These are phyloP conservation scores for Botrylloides violaceus DNA, from an alignment of 23 tunicate genomes.

Conservation along the genomic window DNA sequence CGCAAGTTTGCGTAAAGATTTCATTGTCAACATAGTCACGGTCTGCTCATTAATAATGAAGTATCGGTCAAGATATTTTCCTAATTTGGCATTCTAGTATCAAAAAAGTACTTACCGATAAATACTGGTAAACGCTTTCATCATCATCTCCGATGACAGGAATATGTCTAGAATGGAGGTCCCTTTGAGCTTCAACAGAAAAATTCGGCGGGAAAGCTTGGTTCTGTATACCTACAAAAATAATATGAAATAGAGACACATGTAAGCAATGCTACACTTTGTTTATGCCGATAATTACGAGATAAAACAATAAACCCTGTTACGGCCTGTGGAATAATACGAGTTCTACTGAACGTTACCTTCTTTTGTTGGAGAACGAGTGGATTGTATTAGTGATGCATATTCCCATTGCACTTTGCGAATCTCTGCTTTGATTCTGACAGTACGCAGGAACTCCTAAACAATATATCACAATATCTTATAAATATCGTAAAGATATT, in stretches of 20 bases:
- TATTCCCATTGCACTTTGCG: conserved; percentile 36
- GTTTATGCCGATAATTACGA: too few relatives aligned
- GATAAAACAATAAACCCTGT: too few relatives aligned
- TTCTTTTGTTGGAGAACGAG: not conserved
- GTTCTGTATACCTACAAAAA: too few relatives aligned
- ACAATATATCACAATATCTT: not conserved
- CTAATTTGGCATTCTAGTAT: too few relatives aligned
- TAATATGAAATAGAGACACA: not conserved
- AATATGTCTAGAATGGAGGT: not conserved
- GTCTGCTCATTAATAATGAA: too few relatives aligned
- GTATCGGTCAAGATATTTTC: too few relatives aligned
- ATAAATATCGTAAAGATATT: too few relatives aligned
- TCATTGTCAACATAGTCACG: too few relatives aligned
- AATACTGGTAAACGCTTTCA: conserved; percentile 6
- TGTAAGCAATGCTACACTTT: too few relatives aligned
- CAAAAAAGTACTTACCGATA: not conserved
- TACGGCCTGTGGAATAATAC: too few relatives aligned
- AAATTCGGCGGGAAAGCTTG: conserved; percentile 1
- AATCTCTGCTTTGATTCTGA: conserved; percentile 82
- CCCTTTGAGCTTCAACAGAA: not conserved
- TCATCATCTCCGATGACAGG: conserved; percentile 13
- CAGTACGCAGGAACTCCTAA: conserved; percentile 62
- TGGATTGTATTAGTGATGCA: conserved; percentile 11
- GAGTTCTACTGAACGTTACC: too few relatives aligned
- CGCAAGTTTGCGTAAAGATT: too few relatives aligned